Evolutionary conservation across 2,113 vertebrate species (phyloP).

Genomic region (Vombatus ursinus): DNA sequence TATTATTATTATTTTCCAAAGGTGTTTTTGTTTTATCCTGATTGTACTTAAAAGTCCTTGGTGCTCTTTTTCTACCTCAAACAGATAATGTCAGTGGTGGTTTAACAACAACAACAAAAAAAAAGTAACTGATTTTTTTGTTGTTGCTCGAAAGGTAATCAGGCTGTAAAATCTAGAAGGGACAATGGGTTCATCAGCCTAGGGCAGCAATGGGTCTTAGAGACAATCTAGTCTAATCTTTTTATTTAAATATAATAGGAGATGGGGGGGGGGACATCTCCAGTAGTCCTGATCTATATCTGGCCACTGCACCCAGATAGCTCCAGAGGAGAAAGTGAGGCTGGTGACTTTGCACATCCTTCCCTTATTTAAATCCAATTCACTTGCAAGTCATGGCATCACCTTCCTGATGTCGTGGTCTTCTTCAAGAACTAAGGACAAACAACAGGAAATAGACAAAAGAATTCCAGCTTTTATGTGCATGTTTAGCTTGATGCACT

Average conservation of each 20-base stretch:
- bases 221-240: not conserved
- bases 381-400: too few relatives aligned
- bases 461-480: not conserved
- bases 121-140: not conserved
- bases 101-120: not conserved
- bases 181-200: not conserved
- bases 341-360: too few relatives aligned
- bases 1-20: not conserved
- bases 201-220: not conserved
- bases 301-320: too few relatives aligned
- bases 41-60: not conserved
- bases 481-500: not conserved
- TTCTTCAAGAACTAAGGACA: too few relatives aligned
- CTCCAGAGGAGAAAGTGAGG: too few relatives aligned
- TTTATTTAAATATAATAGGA: not conserved
- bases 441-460: not conserved
- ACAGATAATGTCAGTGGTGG: not conserved
- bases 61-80: not conserved
- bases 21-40: not conserved
- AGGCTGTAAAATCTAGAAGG: not conserved
- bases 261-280: too few relatives aligned
- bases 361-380: too few relatives aligned
- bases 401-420: too few relatives aligned
- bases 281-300: too few relatives aligned
- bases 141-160: not conserved